Evolutionary conservation across 1,140 invertebrate genomes (phyloP).

Genomic region (Philopotamus ludificatus): DNA sequence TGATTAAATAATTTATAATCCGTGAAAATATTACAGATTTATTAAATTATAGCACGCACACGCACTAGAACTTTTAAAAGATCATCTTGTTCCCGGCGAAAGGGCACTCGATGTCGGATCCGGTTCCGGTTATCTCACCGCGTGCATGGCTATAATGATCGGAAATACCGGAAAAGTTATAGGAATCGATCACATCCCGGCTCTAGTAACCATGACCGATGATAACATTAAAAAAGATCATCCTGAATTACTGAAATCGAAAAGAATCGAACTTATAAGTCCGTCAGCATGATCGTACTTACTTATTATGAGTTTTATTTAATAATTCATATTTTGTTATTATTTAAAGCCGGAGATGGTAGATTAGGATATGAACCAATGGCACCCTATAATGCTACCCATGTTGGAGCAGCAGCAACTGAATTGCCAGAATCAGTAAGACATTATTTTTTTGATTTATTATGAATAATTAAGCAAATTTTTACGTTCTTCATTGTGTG

Average conservation of each 20-base stretch:
- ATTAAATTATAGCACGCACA: constrained; percentile 86
- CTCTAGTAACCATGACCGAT: constrained; percentile 74
- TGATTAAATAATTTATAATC: too few relatives aligned
- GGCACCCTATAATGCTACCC: constrained; percentile 88
- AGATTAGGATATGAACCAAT: constrained; percentile 69
- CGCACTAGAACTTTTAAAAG: constrained; percentile 85
- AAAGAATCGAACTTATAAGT: constrained; percentile 70
- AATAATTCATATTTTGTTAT: not conserved
- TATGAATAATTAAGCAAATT: not conserved
- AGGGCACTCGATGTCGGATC: constrained; percentile 92
- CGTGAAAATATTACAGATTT: too few relatives aligned
- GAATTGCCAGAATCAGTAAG: constrained; percentile 71
- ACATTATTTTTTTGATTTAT: too few relatives aligned
- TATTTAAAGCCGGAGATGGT: constrained; percentile 86
- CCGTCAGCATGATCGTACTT: too few relatives aligned
- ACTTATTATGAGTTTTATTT: too few relatives aligned
- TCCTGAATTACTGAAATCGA: constrained; percentile 63
- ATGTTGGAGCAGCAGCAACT: constrained; percentile 89
- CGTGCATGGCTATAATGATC: constrained; percentile 91
- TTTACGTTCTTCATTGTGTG: constrained; percentile 37
- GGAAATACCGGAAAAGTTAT: constrained; percentile 71
- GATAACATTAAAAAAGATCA: constrained; percentile 79
- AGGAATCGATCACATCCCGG: constrained; percentile 91
- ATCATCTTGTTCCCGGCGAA: constrained; percentile 76
- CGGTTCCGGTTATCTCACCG: constrained; percentile 92